A percentile compares a stretch with the other conserved stretches of the same genome.
Evolutionary conservation across 2,797 vertebrate genomes (phyloP).

Genomic region (Hapalemur alaotrensis): DNA sequence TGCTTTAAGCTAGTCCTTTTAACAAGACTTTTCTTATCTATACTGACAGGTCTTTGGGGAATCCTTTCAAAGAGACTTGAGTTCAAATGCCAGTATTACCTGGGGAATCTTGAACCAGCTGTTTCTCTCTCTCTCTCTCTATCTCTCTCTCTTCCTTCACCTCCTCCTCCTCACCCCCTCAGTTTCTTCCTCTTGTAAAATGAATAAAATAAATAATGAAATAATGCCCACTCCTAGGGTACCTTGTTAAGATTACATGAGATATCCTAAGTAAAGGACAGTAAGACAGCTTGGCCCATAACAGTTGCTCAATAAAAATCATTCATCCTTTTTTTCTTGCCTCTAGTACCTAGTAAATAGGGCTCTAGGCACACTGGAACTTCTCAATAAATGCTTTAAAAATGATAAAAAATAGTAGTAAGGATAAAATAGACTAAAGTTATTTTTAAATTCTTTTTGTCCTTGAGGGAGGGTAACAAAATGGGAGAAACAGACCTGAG

Average conservation of each 20-base stretch:
- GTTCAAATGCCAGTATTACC: neutral
- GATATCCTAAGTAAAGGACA: constrained; percentile 5
- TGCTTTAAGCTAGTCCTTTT: neutral
- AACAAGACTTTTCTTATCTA: neutral
- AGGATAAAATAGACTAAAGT: neutral
- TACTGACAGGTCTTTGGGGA: neutral
- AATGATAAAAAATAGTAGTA: neutral
- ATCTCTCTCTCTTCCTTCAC: no score
- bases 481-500: neutral
- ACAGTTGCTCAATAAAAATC: neutral
- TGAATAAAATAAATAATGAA: neutral
- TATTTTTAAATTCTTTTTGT: neutral
- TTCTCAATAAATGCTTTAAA: neutral
- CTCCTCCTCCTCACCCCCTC: neutral
- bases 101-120: neutral
- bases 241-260: neutral
- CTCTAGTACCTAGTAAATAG: neutral
- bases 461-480: neutral
- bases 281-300: neutral
- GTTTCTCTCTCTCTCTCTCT: neutral
- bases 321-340: neutral
- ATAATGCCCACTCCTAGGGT: neutral
- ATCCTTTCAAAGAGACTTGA: neutral
- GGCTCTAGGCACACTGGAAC: neutral
- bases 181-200: neutral